phyloP scores from a whole-genome alignment of 2,888 invertebrate genomes.

The Tenthredo livida region DNA sequence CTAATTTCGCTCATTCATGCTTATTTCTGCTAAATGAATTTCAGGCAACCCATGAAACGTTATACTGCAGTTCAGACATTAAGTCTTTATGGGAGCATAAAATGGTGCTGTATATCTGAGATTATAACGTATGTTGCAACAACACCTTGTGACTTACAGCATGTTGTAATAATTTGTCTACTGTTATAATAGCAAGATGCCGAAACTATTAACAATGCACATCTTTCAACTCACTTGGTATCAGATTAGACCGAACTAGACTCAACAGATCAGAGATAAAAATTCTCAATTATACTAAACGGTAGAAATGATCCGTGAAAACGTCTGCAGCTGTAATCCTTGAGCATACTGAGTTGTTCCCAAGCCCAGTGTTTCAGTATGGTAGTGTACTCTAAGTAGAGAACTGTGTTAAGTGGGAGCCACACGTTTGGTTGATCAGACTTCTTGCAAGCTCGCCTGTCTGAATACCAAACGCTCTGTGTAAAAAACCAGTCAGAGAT shows the following conservation, averaged over 20 bases:
- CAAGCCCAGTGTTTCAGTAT: slow-evolving; percentile 59
- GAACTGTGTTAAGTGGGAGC: slow-evolving; percentile 69
- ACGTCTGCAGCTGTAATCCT: slow-evolving; percentile 64
- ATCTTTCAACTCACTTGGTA: background rate
- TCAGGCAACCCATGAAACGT: background rate
- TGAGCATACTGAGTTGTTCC: slow-evolving; percentile 61
- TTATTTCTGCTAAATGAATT: background rate
- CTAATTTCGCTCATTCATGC: background rate
- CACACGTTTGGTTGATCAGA: slow-evolving; percentile 67
- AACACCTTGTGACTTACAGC: background rate
- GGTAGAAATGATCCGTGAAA: slow-evolving; percentile 29
- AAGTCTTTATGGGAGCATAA: background rate
- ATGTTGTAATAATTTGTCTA: slow-evolving; percentile 5
- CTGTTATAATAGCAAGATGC: background rate
- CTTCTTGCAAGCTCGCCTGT: slow-evolving; percentile 69
- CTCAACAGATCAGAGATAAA: background rate
- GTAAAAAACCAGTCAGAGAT: slow-evolving; percentile 67
- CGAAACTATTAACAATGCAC: slow-evolving; percentile 16
- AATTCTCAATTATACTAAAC: slow-evolving; percentile 17
- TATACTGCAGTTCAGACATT: background rate
- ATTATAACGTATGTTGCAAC: background rate
- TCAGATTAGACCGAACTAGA: slow-evolving; percentile 25
- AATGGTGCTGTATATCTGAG: background rate
- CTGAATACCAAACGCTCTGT: slow-evolving; percentile 61
- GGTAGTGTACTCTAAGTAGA: slow-evolving; percentile 61